A percentile compares a stretch with the other conserved stretches of the same genome.
phyloP scores from a whole-genome alignment of 2,888 invertebrate species.

The Saturnia pavonia region DNA sequence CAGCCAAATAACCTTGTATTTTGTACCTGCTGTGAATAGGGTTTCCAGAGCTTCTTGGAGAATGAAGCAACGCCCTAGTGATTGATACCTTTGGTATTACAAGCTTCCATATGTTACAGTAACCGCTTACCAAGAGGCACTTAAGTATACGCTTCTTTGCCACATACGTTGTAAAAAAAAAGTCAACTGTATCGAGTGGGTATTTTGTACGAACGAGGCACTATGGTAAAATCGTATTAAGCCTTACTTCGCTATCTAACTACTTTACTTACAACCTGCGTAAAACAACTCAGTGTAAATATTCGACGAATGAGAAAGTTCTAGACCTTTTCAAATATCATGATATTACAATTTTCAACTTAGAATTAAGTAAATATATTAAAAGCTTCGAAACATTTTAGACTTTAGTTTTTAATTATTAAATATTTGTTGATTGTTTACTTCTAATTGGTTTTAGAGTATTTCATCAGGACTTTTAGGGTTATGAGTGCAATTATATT shows the following conservation, averaged over 20 bases:
- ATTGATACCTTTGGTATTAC: too few relatives aligned
- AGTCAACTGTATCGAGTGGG: not conserved
- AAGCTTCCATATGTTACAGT: too few relatives aligned
- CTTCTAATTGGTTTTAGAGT: not conserved
- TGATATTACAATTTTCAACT: not conserved
- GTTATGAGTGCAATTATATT: not conserved
- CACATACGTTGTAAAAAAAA: too few relatives aligned
- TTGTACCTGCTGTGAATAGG: too few relatives aligned
- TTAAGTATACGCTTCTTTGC: too few relatives aligned
- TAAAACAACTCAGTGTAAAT: not conserved
- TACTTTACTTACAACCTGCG: not conserved
- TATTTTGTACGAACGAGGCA: conserved; percentile 23
- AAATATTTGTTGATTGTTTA: not conserved
- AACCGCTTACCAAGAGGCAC: too few relatives aligned
- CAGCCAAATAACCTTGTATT: too few relatives aligned
- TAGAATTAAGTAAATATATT: not conserved
- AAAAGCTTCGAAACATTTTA: not conserved
- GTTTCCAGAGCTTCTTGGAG: too few relatives aligned
- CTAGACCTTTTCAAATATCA: not conserved
- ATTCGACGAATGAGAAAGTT: not conserved
- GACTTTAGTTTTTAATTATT: not conserved
- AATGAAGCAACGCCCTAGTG: too few relatives aligned
- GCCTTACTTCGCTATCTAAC: conserved; percentile 15
- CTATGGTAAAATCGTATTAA: conserved; percentile 17
- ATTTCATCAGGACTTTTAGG: not conserved